These are phyloP conservation scores for Theristicus caerulescens DNA, from an alignment of 2,113 vertebrate species.

Conservation along the genomic window DNA sequence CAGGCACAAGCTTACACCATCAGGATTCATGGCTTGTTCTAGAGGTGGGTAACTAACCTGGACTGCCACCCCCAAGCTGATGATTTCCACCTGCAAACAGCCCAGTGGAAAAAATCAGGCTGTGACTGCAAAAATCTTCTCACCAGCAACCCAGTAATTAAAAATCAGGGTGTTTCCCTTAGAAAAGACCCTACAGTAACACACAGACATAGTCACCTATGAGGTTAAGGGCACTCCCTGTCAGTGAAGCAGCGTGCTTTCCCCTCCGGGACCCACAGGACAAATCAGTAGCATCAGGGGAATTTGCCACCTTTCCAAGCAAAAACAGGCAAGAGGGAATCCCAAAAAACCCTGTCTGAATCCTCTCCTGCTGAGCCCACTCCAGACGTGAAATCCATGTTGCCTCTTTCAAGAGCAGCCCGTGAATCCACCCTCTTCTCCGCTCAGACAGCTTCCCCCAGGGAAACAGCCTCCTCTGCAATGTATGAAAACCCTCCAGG, in stretches of 20 bases:
- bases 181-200: background rate
- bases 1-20: background rate
- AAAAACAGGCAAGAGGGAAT: background rate
- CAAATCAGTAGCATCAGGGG: background rate
- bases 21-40: background rate
- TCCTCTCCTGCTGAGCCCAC: background rate
- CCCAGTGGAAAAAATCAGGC: background rate
- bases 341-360: background rate
- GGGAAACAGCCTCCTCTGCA: background rate
- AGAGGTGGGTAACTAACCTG: background rate
- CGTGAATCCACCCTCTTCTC: background rate
- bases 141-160: background rate
- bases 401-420: background rate
- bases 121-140: background rate
- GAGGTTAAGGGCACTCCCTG: background rate
- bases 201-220: rapidly evolving
- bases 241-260: rapidly evolving
- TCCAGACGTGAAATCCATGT: background rate
- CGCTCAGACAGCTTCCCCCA: background rate
- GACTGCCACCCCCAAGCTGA: no score
- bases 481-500: background rate
- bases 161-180: background rate
- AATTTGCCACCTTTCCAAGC: background rate
- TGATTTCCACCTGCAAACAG: background rate
- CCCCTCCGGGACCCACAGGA: background rate